Evolutionary conservation across 1,140 invertebrate species (phyloP), one percentile per base, ranked within the genome.

Genomic region (Hesperophylax magnus): DNA sequence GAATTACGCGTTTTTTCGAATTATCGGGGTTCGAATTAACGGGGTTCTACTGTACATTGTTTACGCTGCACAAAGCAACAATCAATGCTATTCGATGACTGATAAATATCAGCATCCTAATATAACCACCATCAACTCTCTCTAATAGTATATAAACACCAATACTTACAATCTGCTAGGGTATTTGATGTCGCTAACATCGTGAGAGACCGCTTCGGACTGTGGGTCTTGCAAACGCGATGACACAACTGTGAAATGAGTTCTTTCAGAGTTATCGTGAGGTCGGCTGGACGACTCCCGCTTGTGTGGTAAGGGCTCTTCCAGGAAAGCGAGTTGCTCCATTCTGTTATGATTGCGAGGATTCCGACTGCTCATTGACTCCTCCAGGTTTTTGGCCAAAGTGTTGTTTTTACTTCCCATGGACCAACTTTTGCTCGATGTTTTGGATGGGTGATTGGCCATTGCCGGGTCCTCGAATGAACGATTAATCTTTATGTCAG

Each of bases 341-440:
- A 69, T 52, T 17, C 52, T 72, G 18, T 9, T 52, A 17, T 72
- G 69, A 20, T 53, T 52, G 17, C 69, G 69, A 53, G 39, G 34
- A 54, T 72, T 72, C 24, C 34, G 65, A 47, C 69, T 53, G 69
- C 18, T 53, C 14, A 14, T 18, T 8, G 18, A 18, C 3, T 54
- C 52, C 8, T 52, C 69, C 9, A 24, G 52, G n/a, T 53, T 65
- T 18, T 52, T 27, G n/a, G 47, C 39, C 20, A 54, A 53, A 71
- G 58, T 22, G 53, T 71, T 77, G n/a, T 52, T 52, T 17, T 27
- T 79, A 31, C 65, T 75, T 0, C 80, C 78, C 14, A 79, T 22
- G 60, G 80, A 79, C 79, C 79, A 81, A 18, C 77, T 84, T 58
- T 77, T 83, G 58, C 76, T 83, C 14, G 61, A 74, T 15, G 69